Conservation (phyloP, 2,113 vertebrate species). For the Ranitomeya imitator region DNA sequence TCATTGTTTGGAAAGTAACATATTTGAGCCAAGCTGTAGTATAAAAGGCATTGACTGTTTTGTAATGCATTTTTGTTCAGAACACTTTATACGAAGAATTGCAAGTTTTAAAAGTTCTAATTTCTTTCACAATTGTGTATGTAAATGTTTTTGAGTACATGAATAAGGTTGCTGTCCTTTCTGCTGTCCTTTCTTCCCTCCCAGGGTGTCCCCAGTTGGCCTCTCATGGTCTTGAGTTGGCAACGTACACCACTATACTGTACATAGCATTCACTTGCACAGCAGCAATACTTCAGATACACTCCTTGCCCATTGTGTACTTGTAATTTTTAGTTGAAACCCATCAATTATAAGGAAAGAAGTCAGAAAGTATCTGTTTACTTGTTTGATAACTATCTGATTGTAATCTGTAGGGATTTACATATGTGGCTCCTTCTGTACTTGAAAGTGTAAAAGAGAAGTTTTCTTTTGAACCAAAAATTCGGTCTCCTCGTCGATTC, state of each 20-base stretch:
- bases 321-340: no score
- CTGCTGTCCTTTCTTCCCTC: no score
- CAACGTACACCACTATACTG: neutral
- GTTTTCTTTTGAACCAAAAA: constrained; percentile 97
- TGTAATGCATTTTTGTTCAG: no score
- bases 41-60: neutral
- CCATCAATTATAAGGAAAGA: no score
- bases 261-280: neutral
- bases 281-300: neutral
- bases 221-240: neutral
- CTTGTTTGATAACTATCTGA: neutral
- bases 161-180: no score
- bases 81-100: no score
- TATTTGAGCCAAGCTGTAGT: neutral
- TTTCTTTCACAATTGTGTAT: no score
- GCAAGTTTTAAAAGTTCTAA: no score
- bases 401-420: constrained; percentile 86
- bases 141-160: no score
- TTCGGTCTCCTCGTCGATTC: constrained; percentile 94
- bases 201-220: neutral
- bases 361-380: neutral
- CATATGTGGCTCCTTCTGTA: constrained; percentile 98
- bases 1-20: neutral
- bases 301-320: no score
- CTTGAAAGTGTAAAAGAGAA: constrained; percentile 98